Conservation (phyloP, 2,113 vertebrate genomes). For the Corvus moneduloides region DNA sequence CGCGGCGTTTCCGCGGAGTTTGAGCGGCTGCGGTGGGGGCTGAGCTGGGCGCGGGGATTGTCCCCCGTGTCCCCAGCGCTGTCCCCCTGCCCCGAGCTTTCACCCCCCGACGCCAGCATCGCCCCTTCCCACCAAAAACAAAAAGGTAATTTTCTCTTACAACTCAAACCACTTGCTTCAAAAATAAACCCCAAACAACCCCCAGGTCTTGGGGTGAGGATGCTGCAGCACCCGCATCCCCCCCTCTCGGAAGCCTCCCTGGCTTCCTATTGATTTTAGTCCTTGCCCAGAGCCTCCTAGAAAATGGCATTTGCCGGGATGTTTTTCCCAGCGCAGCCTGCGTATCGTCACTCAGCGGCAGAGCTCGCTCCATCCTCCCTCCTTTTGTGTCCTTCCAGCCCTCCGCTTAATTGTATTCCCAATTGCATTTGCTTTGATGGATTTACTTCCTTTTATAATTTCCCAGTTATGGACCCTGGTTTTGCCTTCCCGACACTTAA, state of each 20-base stretch:
- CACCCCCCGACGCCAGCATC: neutral
- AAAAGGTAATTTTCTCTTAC: neutral
- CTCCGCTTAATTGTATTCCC: conserved; percentile 74
- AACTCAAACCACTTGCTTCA: neutral
- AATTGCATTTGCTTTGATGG: conserved; percentile 75
- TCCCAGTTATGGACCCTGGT: conserved; percentile 73
- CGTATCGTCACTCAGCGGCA: conserved; percentile 79
- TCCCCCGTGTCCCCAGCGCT: neutral
- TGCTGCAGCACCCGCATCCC: neutral
- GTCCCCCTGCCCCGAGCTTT: neutral
- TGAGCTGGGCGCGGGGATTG: neutral
- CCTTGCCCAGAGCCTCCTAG: conserved; percentile 58
- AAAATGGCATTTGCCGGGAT: conserved; percentile 77
- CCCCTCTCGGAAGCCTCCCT: conserved; percentile 18
- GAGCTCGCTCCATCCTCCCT: conserved; percentile 73
- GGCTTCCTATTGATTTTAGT: conserved; percentile 62
- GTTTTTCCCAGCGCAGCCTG: conserved; percentile 62
- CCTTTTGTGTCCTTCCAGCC: conserved; percentile 67
- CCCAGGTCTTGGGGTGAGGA: neutral
- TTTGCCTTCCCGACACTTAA: conserved; percentile 67
- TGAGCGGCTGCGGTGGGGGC: neutral
- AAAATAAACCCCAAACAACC: neutral
- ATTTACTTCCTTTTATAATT: conserved; percentile 84
- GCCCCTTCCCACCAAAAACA: neutral
- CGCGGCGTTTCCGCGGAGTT: neutral